Base-by-base conservation (phyloP, 2,797 vertebrate species). In the Psittacula echo region DNA sequence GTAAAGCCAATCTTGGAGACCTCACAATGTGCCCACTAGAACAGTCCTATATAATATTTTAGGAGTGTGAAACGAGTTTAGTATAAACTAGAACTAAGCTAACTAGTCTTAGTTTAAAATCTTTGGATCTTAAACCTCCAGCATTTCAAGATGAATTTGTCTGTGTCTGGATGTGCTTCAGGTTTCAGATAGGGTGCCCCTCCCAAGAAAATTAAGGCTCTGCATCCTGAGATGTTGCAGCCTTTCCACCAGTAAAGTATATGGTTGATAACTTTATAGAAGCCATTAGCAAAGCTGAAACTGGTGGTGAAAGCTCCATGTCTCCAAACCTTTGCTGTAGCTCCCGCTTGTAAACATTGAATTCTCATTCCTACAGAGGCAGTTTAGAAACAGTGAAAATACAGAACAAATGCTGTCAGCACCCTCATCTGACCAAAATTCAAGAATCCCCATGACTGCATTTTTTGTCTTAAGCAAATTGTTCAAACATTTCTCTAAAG, bases 381-480 rank as follows among this genome's bases (percentile, higher is more conserved):
- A 76, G 14, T 93, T 94, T 79, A 91, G 89, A 90, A 96, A 51
- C 24, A 81, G 32, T 45, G 88, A 90, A 77, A 64, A 85, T 82
- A 60, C 1, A 19, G 70, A 94, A 84, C 60, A 79, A 83, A 54
- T 76, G 53, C 34, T 85, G 7, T 92, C 76, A 78, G 53, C 51
- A 88, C 61, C 67, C 26, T 71, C 62, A 82, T 87, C 94, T 92
- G 88, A 81, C 70, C 71, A 87, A 86, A 42, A 92, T 88, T 86
- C 89, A 94, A 85, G 82, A 90, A 51, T 64, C 83, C 79, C 48
- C 32, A 58, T 27, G 60, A 60, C 32, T 56, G 32, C 42, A 23
- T 94, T 96, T 91, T 93, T 66, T 92, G 67, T 73, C 37, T 81
- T 92, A 92, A 95, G 39, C 58, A 86, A 93, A 93, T 87, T 95